A percentile compares a stretch with the other conserved stretches of the same genome.
phyloP scores from a whole-genome alignment of 1,140 invertebrate species.

The Manduca sexta region DNA sequence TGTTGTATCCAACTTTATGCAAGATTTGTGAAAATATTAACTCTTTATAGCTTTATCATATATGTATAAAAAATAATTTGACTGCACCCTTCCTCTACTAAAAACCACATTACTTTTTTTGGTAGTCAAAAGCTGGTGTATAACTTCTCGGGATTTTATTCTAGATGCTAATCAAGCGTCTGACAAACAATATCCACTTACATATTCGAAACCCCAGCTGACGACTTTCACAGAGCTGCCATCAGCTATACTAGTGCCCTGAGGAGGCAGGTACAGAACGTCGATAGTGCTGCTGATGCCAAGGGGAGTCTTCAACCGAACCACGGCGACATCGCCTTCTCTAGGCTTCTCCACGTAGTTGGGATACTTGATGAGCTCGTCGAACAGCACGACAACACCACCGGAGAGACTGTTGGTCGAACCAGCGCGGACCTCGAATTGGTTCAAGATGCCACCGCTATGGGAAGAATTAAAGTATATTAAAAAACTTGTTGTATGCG shows the following conservation, averaged over 20 bases:
- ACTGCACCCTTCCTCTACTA: too few species aligned
- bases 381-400: constrained; percentile 15
- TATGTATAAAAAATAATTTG: too few species aligned
- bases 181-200: constrained; percentile 19
- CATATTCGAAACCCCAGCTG: constrained; percentile 49
- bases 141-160: too few species aligned
- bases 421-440: constrained; percentile 37
- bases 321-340: constrained; percentile 32
- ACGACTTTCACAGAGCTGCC: constrained; percentile 26
- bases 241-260: constrained; percentile 25
- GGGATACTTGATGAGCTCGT: constrained; percentile 27
- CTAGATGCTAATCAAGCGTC: background rate
- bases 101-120: too few species aligned
- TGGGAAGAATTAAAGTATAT: too few species aligned
- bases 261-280: constrained; percentile 33
- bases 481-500: too few species aligned
- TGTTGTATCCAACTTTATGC: too few species aligned
- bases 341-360: constrained; percentile 29
- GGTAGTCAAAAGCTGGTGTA: too few species aligned
- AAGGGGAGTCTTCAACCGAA: constrained; percentile 18
- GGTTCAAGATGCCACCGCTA: constrained; percentile 30
- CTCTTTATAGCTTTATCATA: too few species aligned
- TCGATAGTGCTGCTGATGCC: constrained; percentile 24
- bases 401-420: constrained; percentile 39
- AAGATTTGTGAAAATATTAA: too few species aligned